Evolutionary conservation across 2,113 vertebrate species (phyloP).

Genomic region (Oreochromis aureus): DNA sequence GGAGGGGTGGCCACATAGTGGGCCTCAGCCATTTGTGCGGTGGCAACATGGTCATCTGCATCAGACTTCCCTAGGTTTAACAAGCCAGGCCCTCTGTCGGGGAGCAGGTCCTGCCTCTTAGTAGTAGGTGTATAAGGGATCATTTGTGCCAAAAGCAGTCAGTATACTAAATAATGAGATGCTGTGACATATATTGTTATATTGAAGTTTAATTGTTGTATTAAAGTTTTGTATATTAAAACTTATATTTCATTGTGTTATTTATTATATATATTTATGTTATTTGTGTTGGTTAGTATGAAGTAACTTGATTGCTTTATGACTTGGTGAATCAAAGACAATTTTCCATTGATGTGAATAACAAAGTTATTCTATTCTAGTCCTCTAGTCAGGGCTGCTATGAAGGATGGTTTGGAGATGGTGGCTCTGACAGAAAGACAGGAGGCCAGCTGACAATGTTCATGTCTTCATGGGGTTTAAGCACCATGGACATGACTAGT

Average conservation of each 20-base stretch:
- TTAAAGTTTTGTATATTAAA: neutral
- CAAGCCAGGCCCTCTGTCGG: neutral
- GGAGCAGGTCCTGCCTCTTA: neutral
- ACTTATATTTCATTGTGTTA: neutral
- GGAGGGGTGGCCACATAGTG: neutral
- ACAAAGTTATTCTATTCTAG: neutral
- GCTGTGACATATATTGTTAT: neutral
- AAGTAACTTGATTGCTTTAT: neutral
- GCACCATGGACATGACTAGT: neutral
- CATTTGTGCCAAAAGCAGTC: neutral
- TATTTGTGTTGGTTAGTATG: neutral
- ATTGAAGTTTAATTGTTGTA: neutral
- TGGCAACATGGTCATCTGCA: neutral
- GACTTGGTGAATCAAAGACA: neutral
- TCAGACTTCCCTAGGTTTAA: neutral
- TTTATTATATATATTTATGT: neutral
- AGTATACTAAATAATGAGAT: neutral
- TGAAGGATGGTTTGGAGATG: neutral
- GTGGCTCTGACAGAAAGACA: neutral
- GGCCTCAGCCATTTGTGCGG: neutral
- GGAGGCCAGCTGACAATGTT: neutral
- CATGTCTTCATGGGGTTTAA: neutral
- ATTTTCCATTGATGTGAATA: neutral
- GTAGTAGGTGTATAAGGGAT: neutral
- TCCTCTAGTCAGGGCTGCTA: neutral